Base-by-base conservation (phyloP, 2,888 invertebrate species). In the Chalcis sispes region DNA sequence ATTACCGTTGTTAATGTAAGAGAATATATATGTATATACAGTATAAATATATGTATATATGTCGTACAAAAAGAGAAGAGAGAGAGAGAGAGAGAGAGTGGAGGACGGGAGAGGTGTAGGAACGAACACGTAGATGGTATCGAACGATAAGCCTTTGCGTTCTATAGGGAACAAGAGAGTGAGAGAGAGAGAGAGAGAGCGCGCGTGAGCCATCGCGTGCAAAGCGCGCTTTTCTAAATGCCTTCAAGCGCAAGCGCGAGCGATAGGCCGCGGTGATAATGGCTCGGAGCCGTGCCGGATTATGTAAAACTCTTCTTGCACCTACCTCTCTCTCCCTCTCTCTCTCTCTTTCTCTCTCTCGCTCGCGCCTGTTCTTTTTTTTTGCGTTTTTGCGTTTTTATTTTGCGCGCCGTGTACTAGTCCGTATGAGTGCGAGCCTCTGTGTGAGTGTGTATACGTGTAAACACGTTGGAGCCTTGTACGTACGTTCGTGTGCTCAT, bases 131-230 rank as follows among this genome's bases (percentile, higher is more conserved):
- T 50, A 64, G 72, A 77, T 72, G 64, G 36, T 46, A 77, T 72
- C 69, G 69, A 64, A 40, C 74, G 69, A 74, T 74, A 74, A 52
- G 52, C n/a, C n/a, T n/a, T n/a, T n/a, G n/a, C n/a, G n/a, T n/a
- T n/a, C n/a, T n/a, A n/a, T n/a, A n/a, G n/a, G n/a, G n/a, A n/a
- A n/a, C n/a, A n/a, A n/a, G n/a, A n/a, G n/a, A n/a, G n/a, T n/a
- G n/a, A n/a, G n/a, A n/a, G n/a, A n/a, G n/a, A n/a, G n/a, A n/a
- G n/a, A n/a, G n/a, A n/a, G n/a, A n/a, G n/a, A n/a, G n/a, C n/a
- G n/a, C n/a, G n/a, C n/a, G n/a, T n/a, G n/a, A n/a, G n/a, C 50
- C 66, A 52, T 76, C 67, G 76, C 76, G 76, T 76, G 76, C 72
- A 67, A 52, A 72, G 56, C 59, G 40, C n/a, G n/a, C 64, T 70